These are phyloP conservation scores for Leptothorax acervorum DNA, from an alignment of 2,888 invertebrate species.

Conservation along the genomic window DNA sequence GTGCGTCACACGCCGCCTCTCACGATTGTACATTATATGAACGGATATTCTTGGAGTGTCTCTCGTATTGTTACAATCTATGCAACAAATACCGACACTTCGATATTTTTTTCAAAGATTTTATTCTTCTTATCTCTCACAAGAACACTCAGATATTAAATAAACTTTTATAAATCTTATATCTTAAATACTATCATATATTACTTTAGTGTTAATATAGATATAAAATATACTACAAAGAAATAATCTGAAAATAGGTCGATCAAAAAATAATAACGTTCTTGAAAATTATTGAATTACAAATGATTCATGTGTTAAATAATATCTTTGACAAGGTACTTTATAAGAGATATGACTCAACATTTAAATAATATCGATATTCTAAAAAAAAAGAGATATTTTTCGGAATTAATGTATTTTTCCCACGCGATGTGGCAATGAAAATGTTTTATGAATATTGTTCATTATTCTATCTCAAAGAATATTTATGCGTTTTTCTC, in stretches of 20 bases:
- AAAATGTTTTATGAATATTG: slow-evolving; percentile 22
- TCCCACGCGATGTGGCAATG: not conserved
- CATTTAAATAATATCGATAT: slow-evolving; percentile 12
- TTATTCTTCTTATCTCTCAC: not conserved
- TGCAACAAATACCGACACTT: slow-evolving; percentile 4
- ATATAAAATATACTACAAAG: not conserved
- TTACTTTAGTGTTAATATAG: not conserved
- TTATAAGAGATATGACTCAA: not conserved
- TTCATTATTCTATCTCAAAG: not conserved
- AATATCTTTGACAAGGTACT: not conserved
- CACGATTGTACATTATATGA: slow-evolving; percentile 26
- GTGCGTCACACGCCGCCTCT: slow-evolving; percentile 40
- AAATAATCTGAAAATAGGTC: not conserved
- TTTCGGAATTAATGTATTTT: not conserved
- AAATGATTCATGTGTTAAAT: not conserved
- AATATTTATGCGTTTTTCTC: slow-evolving; percentile 1
- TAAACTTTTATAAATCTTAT: not conserved
- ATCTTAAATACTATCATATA: not conserved
- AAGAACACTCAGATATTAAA: not conserved
- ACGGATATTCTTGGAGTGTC: slow-evolving; percentile 30
- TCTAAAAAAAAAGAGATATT: not conserved
- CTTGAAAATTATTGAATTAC: not conserved
- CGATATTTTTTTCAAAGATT: slow-evolving; percentile 31
- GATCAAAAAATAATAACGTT: not conserved
- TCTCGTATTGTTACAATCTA: slow-evolving; percentile 27